A percentile compares a stretch with the other conserved stretches of the same genome.
These are phyloP conservation scores for Aporophyla nigra DNA, from an alignment of 2,888 invertebrate genomes.

Conservation along the genomic window DNA sequence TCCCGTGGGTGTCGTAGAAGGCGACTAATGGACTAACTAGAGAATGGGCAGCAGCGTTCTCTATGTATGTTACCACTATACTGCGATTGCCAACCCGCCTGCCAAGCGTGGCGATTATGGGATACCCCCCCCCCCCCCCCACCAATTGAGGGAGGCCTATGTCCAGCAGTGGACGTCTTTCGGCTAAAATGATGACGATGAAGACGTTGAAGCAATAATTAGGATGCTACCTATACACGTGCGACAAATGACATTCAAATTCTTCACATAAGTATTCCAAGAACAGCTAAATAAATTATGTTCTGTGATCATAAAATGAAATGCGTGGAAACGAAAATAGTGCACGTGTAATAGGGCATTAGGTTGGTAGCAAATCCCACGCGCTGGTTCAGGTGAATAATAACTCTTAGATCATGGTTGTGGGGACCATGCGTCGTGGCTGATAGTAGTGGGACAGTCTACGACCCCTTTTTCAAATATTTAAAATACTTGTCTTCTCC, in stretches of 20 bases:
- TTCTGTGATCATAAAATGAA: constrained; percentile 30
- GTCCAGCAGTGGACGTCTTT: no score
- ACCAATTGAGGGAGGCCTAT: no score
- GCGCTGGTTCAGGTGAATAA: constrained; percentile 51
- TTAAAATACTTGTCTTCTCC: no score
- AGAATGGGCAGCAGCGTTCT: no score
- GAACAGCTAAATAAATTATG: constrained; percentile 40
- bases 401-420: constrained; percentile 52
- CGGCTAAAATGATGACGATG: no score
- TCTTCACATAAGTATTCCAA: constrained; percentile 16
- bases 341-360: constrained; percentile 27
- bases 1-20: no score
- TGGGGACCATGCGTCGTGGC: neutral
- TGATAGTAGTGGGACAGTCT: neutral
- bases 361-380: constrained; percentile 38
- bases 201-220: no score
- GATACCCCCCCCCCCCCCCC: no score
- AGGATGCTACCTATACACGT: neutral
- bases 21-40: no score
- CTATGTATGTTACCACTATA: no score
- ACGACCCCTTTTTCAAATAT: neutral
- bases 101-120: no score
- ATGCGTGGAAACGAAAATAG: constrained; percentile 41
- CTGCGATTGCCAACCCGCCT: no score
- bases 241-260: constrained; percentile 26